Base-by-base conservation (phyloP, 1,140 invertebrate genomes). In the Lepidurus couesii region DNA sequence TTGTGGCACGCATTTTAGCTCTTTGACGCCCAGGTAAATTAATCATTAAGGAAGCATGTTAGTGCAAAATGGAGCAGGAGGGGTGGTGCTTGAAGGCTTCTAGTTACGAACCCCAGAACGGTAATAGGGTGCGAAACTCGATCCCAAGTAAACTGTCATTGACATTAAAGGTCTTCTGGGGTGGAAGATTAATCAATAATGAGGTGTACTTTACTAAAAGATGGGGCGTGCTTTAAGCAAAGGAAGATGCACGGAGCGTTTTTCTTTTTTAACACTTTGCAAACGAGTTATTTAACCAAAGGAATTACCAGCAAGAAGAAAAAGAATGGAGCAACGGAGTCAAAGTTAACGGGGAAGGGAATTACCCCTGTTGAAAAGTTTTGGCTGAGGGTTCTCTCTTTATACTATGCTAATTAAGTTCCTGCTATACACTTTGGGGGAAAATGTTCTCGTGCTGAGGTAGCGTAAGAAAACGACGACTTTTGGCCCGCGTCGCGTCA, bases 111-210 rank as follows among this genome's bases (percentile, higher is more conserved):
- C 2, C 21, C 21, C 16, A 4, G 21, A 21, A 21, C 16, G 8
- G 21, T n/a, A 21, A 13, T 13, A 21, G 53, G 53, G 53, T 65
- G 53, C 53, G 21, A 65, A 65, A 65, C 53, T 9, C 16, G 53
- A 65, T 65, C 53, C 21, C 53, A 65, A 65, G 21, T 65, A 65
- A 65, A 65, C 53, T 65, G 53, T 65, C 53, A 65, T 65, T 65
- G 53, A 65, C 53, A 21, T 65, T 65, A 65, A 65, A 65, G 53
- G 53, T 65, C n/a, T 65, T 65, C 13, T 21, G 53, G 13, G 53
- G 53, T 65, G 8, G 53, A 65, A 21, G 53, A 65, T 21, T 65
- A 65, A 65, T 65, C n/a, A 65, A 65, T 65, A 65, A 65, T 65
- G 53, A 65, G 53, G 16, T 65, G 7, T 65, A 65, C 16, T 34